These are phyloP conservation scores for Zapornia atra DNA, from an alignment of 2,113 vertebrate species.

Conservation along the genomic window DNA sequence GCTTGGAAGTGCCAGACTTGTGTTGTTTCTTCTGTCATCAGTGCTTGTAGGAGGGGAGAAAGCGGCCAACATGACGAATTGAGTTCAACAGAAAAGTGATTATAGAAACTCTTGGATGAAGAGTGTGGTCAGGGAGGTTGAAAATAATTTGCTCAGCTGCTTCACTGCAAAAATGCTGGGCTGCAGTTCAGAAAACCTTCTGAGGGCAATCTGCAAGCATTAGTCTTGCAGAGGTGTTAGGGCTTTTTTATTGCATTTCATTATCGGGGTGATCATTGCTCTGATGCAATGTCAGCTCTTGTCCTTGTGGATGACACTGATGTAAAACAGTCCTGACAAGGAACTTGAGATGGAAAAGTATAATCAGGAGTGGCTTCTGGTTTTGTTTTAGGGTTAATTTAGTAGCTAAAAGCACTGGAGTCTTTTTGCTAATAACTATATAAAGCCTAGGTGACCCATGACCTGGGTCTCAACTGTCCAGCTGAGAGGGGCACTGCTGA, in stretches of 20 bases:
- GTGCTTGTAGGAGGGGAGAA: conserved; percentile 14
- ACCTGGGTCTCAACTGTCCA: neutral
- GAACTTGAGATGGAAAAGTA: neutral
- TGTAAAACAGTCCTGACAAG: neutral
- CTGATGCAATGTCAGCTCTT: accelerated
- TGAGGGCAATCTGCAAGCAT: neutral
- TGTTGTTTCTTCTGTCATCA: conserved; percentile 57
- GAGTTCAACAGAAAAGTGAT: conserved; percentile 23
- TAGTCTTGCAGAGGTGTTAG: neutral
- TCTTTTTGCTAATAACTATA: neutral
- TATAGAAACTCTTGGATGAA: conserved; percentile 34
- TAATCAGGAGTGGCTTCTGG: neutral
- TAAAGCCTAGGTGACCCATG: neutral
- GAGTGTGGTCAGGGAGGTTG: neutral
- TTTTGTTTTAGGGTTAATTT: neutral
- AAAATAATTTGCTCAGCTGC: conserved; percentile 4
- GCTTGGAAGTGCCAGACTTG: conserved; percentile 6
- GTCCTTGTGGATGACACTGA: neutral
- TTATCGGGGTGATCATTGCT: neutral
- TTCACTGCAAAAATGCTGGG: conserved; percentile 18
- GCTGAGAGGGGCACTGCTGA: neutral
- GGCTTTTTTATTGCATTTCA: neutral
- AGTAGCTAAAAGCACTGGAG: neutral
- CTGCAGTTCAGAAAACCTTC: conserved; percentile 19
- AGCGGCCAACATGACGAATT: neutral